phyloP scores from a whole-genome alignment of 2,797 vertebrate genomes.

The Sarcophilus harrisii region DNA sequence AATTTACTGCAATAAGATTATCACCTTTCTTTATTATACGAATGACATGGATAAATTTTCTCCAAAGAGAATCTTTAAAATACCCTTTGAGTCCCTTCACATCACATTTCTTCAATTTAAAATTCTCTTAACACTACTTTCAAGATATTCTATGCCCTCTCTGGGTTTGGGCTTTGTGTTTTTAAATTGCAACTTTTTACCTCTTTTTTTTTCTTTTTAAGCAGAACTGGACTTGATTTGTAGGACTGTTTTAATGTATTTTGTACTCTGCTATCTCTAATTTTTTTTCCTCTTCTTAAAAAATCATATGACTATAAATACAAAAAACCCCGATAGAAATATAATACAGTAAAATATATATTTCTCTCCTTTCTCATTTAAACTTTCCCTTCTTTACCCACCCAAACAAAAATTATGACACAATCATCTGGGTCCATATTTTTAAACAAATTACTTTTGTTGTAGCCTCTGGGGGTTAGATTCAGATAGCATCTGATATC shows the following conservation, averaged over 20 bases:
- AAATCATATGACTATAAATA: constrained; percentile 6
- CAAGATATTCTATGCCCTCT: background rate
- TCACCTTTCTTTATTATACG: background rate
- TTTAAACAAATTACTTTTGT: constrained; percentile 45
- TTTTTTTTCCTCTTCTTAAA: constrained; percentile 5
- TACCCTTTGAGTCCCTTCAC: background rate
- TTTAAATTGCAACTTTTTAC: background rate
- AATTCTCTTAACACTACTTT: background rate
- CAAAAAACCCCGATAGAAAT: background rate
- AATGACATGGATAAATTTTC: background rate
- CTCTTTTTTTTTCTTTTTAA: too few species aligned
- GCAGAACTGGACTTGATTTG: background rate
- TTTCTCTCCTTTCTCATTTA: constrained; percentile 16
- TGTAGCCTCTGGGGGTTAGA: constrained; percentile 54
- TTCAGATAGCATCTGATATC: constrained; percentile 65
- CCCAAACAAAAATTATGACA: background rate
- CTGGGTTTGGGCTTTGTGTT: background rate
- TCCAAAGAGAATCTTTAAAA: constrained; percentile 26
- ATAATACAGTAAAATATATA: constrained; percentile 27
- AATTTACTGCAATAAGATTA: background rate
- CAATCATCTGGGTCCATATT: constrained; percentile 35
- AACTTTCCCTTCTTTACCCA: constrained; percentile 40
- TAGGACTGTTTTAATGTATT: background rate
- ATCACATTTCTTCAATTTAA: background rate
- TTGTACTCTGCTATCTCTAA: background rate